A percentile compares a stretch with the other conserved stretches of the same genome.
Conservation (phyloP, 2,113 vertebrate genomes). For the Nesoenas mayeri region DNA sequence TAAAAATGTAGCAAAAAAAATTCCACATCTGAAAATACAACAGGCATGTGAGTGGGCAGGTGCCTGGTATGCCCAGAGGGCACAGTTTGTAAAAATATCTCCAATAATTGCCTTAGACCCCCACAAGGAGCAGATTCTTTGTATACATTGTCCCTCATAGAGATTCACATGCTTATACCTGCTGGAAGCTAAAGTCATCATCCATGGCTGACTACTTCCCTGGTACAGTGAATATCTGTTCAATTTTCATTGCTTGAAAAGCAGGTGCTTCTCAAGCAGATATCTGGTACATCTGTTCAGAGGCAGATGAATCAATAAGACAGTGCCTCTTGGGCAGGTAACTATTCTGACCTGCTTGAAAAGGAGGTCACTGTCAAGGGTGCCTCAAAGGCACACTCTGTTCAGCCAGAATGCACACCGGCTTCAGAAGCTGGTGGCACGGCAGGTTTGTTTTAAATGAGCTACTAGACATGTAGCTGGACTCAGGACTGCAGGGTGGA, state of each 20-base stretch:
- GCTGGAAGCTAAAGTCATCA: conserved; percentile 3
- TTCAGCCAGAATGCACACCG: not conserved
- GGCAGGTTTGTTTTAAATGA: not conserved
- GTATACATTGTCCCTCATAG: not conserved
- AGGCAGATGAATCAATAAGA: conserved; percentile 59
- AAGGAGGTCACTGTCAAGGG: conserved; percentile 66
- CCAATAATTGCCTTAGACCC: not conserved
- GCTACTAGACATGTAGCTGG: not conserved
- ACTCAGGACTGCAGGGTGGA: not conserved
- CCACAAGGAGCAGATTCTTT: not conserved
- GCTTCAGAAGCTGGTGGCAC: not conserved
- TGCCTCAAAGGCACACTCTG: conserved; percentile 26
- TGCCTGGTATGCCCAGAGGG: not conserved
- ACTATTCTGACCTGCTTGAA: conserved; percentile 33
- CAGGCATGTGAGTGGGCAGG: not conserved
- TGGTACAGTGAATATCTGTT: not conserved
- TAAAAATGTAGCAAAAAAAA: not conserved
- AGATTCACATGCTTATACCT: not conserved
- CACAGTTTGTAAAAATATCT: not conserved
- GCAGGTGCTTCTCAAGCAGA: conserved; percentile 11
- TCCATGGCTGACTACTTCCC: not conserved
- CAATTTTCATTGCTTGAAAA: not conserved
- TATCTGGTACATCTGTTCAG: conserved; percentile 47
- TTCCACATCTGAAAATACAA: not conserved
- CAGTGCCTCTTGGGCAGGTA: conserved; percentile 53